These are phyloP conservation scores for Galeopsomyia nigrocyanea DNA, from an alignment of 2,888 invertebrate species.

Conservation along the genomic window DNA sequence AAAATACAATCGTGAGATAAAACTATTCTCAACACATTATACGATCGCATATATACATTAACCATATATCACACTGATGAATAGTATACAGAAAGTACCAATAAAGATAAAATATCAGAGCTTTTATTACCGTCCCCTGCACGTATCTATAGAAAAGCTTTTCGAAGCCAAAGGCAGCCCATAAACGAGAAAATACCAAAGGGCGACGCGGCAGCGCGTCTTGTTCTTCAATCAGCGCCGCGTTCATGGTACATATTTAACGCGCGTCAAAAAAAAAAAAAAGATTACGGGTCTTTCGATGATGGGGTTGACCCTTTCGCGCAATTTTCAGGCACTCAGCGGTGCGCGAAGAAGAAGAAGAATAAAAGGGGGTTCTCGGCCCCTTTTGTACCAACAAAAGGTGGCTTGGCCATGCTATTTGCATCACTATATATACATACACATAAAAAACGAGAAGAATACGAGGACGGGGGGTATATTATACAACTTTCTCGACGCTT, in stretches of 20 bases:
- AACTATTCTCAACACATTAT: too few species aligned
- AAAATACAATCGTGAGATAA: too few species aligned
- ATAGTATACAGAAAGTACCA: too few species aligned
- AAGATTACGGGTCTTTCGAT: too few species aligned
- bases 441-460: not conserved
- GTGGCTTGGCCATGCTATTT: conserved; percentile 25
- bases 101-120: conserved; percentile 21
- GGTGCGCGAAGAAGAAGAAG: not conserved
- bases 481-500: not conserved
- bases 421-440: conserved; percentile 37
- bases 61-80: too few species aligned
- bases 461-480: not conserved
- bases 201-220: too few species aligned
- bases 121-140: conserved; percentile 40
- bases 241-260: too few species aligned
- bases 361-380: not conserved
- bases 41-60: too few species aligned
- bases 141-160: conserved; percentile 60
- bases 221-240: too few species aligned
- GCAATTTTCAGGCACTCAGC: not conserved
- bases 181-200: conserved; percentile 55
- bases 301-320: too few species aligned
- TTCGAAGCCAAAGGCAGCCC: conserved; percentile 60
- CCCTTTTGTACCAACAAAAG: conserved; percentile 26
- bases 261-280: too few species aligned